Evolutionary conservation across 2,113 vertebrate species (phyloP).

Genomic region (Thinocorus orbignyianus): DNA sequence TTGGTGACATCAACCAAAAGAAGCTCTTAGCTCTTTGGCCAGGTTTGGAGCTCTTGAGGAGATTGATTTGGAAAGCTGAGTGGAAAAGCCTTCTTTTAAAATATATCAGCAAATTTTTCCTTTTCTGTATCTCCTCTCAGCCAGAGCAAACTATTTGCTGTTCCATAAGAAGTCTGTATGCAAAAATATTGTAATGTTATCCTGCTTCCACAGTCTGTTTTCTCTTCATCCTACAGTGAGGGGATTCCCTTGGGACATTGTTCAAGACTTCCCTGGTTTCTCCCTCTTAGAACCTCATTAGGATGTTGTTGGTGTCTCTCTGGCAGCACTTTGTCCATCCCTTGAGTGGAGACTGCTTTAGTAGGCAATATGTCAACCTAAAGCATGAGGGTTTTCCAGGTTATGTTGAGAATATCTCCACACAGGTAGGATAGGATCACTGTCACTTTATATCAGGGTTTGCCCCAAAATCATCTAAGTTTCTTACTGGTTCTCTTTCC

Average conservation of each 20-base stretch:
- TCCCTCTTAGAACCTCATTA: not conserved
- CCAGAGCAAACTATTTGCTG: not conserved
- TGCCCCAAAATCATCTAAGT: not conserved
- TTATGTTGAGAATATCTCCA: not conserved
- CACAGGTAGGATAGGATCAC: not conserved
- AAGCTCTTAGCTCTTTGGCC: not conserved
- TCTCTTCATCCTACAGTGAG: not conserved
- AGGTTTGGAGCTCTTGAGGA: not conserved
- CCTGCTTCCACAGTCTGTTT: not conserved
- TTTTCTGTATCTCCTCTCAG: not conserved
- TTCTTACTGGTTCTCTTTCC: not conserved
- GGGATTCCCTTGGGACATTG: not conserved
- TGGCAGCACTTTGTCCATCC: not conserved
- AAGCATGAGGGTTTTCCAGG: not conserved
- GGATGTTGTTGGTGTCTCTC: not conserved
- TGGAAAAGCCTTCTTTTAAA: constrained; percentile 6
- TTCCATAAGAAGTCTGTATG: not conserved
- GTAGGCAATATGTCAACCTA: not conserved
- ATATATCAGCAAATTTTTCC: not conserved
- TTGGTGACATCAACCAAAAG: not conserved
- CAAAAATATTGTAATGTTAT: not conserved
- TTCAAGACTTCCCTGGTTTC: not conserved
- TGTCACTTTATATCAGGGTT: not conserved
- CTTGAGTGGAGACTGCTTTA: not conserved
- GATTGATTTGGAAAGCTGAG: constrained; percentile 19